Base-by-base conservation (phyloP, 2,113 vertebrate genomes). In the Pelodiscus sinensis region DNA sequence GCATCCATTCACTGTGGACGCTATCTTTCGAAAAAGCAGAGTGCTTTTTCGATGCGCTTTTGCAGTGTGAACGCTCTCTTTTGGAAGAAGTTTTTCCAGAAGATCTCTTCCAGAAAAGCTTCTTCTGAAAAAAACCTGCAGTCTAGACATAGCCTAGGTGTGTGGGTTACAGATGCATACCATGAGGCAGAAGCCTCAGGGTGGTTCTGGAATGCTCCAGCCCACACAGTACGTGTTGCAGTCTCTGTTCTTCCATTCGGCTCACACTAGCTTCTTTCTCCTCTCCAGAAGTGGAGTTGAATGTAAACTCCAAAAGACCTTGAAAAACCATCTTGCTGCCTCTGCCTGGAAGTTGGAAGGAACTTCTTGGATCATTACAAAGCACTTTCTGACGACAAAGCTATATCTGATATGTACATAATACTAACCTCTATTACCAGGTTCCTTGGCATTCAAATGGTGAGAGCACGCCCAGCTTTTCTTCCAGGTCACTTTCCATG, bases 401-500 rank as follows among this genome's bases (percentile, higher is more conserved):
- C 0, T 2, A 27, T 6, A 2, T 27, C 6, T 51, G 62, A 79
- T 31, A 29, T 52, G 25, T 38, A 81, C 80, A 92, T 82, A 94
- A 96, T 90, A n/a, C 8, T 79, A 54, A 29, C 50, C 85, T 78
- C 0, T 54, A 78, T 0, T 5, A 2, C 55, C 44, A 21, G 31
- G 54, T 80, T 50, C 27, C 22, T 4, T n/a, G 82, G 6, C 27
- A 10, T 6, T 19, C 38, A 79, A 81, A 14, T 1, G 2, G 57
- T 90, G 29, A 82, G 71, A 13, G 16, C 21, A 92, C 90, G 81
- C 16, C 57, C 77, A 6, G 50, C 22, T 90, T 94, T 90, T 85
- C 81, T 96, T 92, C 35, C 77, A 92, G 71, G 82, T 88, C 71
- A 68, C 94, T 97, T 90, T 92, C 87, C 13, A 19, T 1, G 56